Conservation (phyloP, 1,140 invertebrate genomes). For the Chlorops oryzae region DNA sequence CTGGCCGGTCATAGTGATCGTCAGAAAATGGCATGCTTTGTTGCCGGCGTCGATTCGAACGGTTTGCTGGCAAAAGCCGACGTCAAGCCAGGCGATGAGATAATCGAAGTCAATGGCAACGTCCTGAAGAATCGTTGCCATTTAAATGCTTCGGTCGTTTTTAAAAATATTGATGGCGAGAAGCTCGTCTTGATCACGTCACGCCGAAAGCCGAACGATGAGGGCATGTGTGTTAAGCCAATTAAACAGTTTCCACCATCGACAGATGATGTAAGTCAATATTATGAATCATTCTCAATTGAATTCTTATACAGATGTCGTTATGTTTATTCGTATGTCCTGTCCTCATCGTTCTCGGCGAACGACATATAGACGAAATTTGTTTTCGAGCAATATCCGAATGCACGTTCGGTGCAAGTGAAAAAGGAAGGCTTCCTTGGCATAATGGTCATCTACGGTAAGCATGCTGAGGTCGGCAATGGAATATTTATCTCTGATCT, state of each 20-base stretch:
- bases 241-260: conserved; percentile 77
- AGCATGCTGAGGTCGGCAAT: conserved; percentile 83
- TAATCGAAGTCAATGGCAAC: conserved; percentile 92
- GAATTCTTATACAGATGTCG: no score
- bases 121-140: conserved; percentile 92
- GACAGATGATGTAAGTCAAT: conserved; percentile 63
- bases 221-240: conserved; percentile 87
- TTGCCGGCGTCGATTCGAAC: conserved; percentile 88
- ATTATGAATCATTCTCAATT: no score
- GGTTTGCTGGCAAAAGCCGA: conserved; percentile 70
- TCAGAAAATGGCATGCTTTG: conserved; percentile 89
- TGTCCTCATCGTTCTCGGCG: no score
- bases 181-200: conserved; percentile 76
- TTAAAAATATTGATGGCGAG: conserved; percentile 80
- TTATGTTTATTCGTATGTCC: no score
- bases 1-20: conserved; percentile 91
- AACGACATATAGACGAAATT: conserved; percentile 34
- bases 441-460: conserved; percentile 95
- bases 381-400: conserved; percentile 41
- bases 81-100: conserved; percentile 88
- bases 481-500: conserved; percentile 94
- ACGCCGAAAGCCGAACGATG: conserved; percentile 67
- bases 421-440: conserved; percentile 75
- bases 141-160: conserved; percentile 90
- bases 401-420: conserved; percentile 40